Percentiles rank a stretch among this genome's conserved stretches.
Conservation (phyloP, 2,888 invertebrate species). For the Sclerodermus sp. region DNA sequence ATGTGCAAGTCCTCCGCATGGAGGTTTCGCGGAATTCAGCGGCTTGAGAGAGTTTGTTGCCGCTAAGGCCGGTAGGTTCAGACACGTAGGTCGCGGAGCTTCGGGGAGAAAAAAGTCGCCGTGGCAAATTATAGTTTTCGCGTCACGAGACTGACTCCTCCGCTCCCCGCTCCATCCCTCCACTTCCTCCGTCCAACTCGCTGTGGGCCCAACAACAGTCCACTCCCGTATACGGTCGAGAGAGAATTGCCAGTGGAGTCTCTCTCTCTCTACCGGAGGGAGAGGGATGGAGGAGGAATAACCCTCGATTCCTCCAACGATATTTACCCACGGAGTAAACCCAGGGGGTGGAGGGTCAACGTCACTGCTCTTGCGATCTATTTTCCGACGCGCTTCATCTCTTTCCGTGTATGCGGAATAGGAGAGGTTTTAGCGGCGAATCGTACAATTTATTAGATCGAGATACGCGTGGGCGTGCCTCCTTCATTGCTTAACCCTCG, state of each 20-base stretch:
- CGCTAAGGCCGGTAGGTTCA: slow-evolving; percentile 6
- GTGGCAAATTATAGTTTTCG: slow-evolving; percentile 37
- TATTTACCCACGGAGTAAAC: no score
- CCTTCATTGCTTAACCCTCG: slow-evolving; percentile 11
- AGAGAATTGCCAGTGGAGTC: neutral
- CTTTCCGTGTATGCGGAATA: no score
- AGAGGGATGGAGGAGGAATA: no score
- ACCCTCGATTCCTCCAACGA: no score
- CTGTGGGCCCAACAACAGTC: neutral
- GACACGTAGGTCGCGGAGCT: slow-evolving; percentile 10
- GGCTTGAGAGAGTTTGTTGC: slow-evolving; percentile 10
- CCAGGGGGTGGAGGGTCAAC: no score
- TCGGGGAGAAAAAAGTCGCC: slow-evolving; percentile 20
- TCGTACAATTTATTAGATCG: slow-evolving; percentile 59
- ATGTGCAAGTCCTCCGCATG: slow-evolving; percentile 13
- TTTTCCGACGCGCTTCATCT: no score
- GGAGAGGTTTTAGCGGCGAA: slow-evolving; percentile 53
- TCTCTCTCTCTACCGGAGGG: neutral
- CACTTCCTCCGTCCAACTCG: slow-evolving; percentile 6
- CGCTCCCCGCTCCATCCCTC: slow-evolving; percentile 10
- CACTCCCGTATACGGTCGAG: no score
- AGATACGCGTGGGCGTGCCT: slow-evolving; percentile 56
- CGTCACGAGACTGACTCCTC: slow-evolving; percentile 30
- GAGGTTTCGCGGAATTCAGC: slow-evolving; percentile 22
- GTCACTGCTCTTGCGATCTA: no score